Conservation (phyloP, 1,140 invertebrate genomes). For the Mamestra configurata region DNA sequence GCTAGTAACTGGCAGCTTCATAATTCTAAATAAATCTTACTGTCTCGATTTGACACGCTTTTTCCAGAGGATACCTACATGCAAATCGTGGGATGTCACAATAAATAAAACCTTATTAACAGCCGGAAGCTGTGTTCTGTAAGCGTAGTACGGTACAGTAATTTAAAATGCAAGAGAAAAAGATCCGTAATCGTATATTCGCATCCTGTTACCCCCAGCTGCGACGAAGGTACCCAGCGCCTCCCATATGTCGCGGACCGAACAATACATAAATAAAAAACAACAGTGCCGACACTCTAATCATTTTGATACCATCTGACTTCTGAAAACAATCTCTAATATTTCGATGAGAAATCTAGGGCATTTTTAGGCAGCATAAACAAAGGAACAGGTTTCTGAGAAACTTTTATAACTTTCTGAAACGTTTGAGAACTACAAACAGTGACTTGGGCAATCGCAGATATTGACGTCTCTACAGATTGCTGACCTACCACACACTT, state of each 20-base stretch:
- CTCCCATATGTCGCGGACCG: constrained; percentile 38
- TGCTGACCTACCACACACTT: background rate
- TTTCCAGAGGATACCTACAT: background rate
- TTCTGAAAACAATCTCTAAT: background rate
- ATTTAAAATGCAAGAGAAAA: constrained; percentile 43
- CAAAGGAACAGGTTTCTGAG: constrained; percentile 10
- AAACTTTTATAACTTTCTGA: background rate
- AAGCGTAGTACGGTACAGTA: constrained; percentile 12
- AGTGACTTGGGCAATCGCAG: background rate
- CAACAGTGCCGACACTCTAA: background rate
- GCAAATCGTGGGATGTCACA: background rate
- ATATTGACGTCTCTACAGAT: constrained; percentile 9
- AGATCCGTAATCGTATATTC: constrained; percentile 36
- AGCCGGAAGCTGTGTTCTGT: background rate
- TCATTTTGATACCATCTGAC: background rate
- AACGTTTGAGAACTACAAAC: background rate
- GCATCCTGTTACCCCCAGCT: constrained; percentile 50
- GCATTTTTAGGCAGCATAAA: background rate
- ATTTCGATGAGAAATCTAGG: constrained; percentile 1
- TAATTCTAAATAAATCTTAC: background rate
- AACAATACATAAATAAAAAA: constrained; percentile 23
- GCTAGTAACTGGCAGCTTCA: background rate
- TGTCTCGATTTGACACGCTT: background rate
- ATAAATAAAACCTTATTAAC: constrained; percentile 17
- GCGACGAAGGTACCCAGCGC: constrained; percentile 25